Percentiles rank a stretch among this genome's conserved stretches.
Conservation (phyloP, 2,797 vertebrate genomes). For the Sus cebifrons region DNA sequence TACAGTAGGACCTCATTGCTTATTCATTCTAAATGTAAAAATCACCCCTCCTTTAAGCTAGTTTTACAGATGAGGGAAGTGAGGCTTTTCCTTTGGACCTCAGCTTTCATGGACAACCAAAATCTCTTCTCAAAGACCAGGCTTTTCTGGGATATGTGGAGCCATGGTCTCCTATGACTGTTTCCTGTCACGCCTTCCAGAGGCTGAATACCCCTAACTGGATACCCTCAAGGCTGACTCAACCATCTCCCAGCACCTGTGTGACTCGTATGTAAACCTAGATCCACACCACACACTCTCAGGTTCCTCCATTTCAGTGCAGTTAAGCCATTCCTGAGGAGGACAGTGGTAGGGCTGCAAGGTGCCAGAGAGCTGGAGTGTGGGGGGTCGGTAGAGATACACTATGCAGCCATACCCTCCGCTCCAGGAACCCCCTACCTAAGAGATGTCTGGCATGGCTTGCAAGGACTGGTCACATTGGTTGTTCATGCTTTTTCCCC, state of each 20-base stretch:
- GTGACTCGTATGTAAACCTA: background rate
- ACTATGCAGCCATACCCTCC: rapidly evolving
- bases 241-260: too few relatives aligned
- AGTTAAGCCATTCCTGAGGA: background rate
- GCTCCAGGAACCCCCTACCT: background rate
- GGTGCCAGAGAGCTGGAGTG: too few relatives aligned
- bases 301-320: too few relatives aligned
- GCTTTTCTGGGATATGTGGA: too few relatives aligned
- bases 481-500: background rate
- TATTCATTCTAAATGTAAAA: background rate
- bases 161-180: background rate
- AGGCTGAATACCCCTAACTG: background rate
- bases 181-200: background rate
- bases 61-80: background rate
- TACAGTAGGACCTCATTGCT: too few relatives aligned
- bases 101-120: background rate
- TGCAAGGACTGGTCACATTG: too few relatives aligned
- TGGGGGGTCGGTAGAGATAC: rapidly evolving
- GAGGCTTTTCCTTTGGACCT: background rate
- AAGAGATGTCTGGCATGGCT: background rate
- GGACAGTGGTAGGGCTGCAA: background rate
- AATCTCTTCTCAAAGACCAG: background rate
- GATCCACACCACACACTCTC: background rate
- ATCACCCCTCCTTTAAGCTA: background rate
- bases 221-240: too few relatives aligned